Conservation (phyloP, 2,888 invertebrate species). For the Melipona beecheii region DNA sequence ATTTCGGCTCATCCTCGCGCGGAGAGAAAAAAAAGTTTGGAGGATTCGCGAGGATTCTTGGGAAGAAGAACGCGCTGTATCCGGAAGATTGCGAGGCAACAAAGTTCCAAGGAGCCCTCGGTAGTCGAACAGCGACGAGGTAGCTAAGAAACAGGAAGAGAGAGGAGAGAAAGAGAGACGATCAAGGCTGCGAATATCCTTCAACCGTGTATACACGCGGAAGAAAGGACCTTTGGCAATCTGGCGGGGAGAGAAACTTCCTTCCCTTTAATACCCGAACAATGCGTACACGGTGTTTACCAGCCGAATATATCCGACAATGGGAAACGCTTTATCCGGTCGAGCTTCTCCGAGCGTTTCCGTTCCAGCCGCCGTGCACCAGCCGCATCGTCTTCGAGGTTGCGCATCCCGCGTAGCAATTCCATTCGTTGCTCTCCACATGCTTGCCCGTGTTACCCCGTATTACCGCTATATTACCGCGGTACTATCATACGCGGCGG, state of each 20-base stretch:
- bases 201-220: not conserved
- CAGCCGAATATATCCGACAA: conserved; percentile 64
- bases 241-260: conserved; percentile 50
- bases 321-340: conserved; percentile 43
- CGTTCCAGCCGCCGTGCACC: not conserved
- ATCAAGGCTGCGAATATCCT: not conserved
- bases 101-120: not conserved
- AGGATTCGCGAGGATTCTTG: too few relatives aligned
- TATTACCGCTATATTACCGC: conserved; percentile 16
- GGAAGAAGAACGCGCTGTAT: not conserved
- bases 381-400: conserved; percentile 22
- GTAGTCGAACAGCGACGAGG: not conserved
- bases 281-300: conserved; percentile 67
- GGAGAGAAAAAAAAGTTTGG: not conserved
- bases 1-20: not conserved
- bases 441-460: conserved; percentile 34
- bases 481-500: conserved; percentile 6
- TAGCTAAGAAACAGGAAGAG: not conserved
- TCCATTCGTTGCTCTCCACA: conserved; percentile 42
- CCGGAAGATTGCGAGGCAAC: not conserved
- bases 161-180: not conserved
- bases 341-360: conserved; percentile 24
- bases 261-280: conserved; percentile 64
- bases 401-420: conserved; percentile 39
- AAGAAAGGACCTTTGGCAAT: conserved; percentile 37